Base-by-base conservation (phyloP, 1,140 invertebrate species). In the Meteorus sp. region DNA sequence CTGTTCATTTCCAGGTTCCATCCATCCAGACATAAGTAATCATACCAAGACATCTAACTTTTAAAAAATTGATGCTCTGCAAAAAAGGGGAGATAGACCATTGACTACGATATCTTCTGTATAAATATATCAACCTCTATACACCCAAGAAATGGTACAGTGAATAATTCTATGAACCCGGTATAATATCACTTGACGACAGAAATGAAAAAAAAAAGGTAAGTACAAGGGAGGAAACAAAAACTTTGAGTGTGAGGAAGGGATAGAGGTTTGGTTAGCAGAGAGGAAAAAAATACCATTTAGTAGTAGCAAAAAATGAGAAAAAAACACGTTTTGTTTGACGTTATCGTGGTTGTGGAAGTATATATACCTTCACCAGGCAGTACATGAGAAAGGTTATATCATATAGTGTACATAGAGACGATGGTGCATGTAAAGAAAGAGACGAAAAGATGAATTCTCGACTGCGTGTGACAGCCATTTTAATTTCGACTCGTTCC, bases 391-490 rank as follows among this genome's bases (percentile, higher is more conserved):
- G 31, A 45, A 22, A 47, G 22, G 43, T 54, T 54, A 45, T 47
- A 50, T 37, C 3, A 9, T 4, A 9, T 7, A 35, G 25, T n/a
- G 23, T 31, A 25, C 22, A 23, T 37, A 13, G 53, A 25, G 39
- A 39, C 27, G n/a, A n/a, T n/a, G 35, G 29, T 50, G 20, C 20
- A 25, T 13, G 27, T 55, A 8, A 35, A 22, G 25, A 19, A 31
- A 13, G 39, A 19, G 47, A n/a, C n/a, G 47, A 64, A 53, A 62
- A 54, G 48, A 62, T 55, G 51, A 58, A 60, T 64, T 31, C 61
- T 54, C 35, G 44, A 57, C 67, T 72, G 72, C 68, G 65, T 66
- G 69, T 72, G 72, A 74, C 71, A 71, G 71, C 72, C 74, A 73
- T 74, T 76, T 76, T 74, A 76, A 73, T 76, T 73, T 54, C 65